Percentiles rank a stretch among this genome's conserved stretches.
These are phyloP conservation scores for Athalia cordata DNA, from an alignment of 2,888 invertebrate species.

Conservation along the genomic window DNA sequence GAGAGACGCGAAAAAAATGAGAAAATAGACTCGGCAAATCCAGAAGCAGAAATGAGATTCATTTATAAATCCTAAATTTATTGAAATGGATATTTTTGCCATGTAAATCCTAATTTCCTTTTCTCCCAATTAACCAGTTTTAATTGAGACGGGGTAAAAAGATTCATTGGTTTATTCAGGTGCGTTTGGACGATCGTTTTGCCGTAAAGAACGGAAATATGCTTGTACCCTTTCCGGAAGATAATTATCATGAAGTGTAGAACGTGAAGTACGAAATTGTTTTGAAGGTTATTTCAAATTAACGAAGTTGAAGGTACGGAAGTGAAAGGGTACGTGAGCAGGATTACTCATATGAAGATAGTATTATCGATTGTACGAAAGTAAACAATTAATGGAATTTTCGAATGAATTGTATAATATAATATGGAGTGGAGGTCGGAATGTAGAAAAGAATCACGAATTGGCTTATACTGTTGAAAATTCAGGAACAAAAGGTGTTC, in stretches of 20 bases:
- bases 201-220: neutral
- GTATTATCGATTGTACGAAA: slow-evolving; percentile 38
- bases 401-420: neutral
- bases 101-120: neutral
- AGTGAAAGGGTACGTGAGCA: too few relatives aligned
- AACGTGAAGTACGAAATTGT: slow-evolving; percentile 20
- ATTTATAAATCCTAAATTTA: slow-evolving; percentile 6
- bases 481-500: neutral
- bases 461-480: neutral
- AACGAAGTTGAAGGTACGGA: too few relatives aligned
- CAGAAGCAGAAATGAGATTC: neutral
- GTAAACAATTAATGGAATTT: slow-evolving; percentile 39
- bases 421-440: neutral
- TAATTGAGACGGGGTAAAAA: neutral
- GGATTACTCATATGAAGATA: neutral
- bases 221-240: neutral
- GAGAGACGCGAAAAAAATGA: neutral
- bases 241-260: slow-evolving; percentile 2
- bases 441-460: slow-evolving; percentile 12
- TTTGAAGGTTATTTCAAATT: neutral
- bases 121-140: neutral
- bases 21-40: too few relatives aligned
- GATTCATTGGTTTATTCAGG: neutral
- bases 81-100: slow-evolving; percentile 7
- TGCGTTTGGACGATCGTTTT: neutral